phyloP scores from a whole-genome alignment of 1,140 invertebrate genomes.

The Neoseiulus cucumeris region DNA sequence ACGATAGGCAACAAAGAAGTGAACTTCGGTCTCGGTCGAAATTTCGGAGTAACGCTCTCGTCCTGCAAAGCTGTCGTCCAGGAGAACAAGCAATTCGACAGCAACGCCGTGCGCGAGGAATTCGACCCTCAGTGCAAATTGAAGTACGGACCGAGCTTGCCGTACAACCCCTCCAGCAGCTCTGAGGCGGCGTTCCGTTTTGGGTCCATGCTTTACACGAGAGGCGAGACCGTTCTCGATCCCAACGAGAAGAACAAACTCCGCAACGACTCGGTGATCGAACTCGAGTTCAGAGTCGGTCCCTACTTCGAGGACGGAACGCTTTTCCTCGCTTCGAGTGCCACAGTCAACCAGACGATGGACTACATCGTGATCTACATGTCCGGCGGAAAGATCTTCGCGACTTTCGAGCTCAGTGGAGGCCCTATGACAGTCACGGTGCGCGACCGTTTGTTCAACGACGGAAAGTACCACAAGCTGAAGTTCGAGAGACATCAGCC shows the following conservation, averaged over 20 bases:
- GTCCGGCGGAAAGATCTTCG: neutral
- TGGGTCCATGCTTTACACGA: neutral
- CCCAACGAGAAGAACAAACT: neutral
- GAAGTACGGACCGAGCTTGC: neutral
- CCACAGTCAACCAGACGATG: neutral
- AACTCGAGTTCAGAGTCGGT: neutral
- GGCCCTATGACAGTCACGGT: neutral
- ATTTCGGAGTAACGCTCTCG: neutral
- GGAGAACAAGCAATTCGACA: neutral
- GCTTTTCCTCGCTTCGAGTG: constrained; percentile 1
- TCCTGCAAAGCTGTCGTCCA: neutral
- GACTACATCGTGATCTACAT: neutral
- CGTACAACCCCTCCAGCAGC: neutral
- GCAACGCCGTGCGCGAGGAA: neutral
- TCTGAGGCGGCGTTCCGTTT: neutral
- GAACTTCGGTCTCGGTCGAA: neutral
- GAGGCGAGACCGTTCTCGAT: neutral
- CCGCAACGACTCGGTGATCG: neutral
- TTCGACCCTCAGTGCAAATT: neutral
- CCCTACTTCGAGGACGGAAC: neutral
- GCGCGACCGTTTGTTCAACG: neutral
- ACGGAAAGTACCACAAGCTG: constrained; percentile 2
- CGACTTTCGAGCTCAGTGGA: neutral
- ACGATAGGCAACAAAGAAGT: neutral
- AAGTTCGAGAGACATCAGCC: neutral